Evolutionary conservation across 2,113 vertebrate genomes (phyloP).

Genomic region (Thunnus maccoyii): DNA sequence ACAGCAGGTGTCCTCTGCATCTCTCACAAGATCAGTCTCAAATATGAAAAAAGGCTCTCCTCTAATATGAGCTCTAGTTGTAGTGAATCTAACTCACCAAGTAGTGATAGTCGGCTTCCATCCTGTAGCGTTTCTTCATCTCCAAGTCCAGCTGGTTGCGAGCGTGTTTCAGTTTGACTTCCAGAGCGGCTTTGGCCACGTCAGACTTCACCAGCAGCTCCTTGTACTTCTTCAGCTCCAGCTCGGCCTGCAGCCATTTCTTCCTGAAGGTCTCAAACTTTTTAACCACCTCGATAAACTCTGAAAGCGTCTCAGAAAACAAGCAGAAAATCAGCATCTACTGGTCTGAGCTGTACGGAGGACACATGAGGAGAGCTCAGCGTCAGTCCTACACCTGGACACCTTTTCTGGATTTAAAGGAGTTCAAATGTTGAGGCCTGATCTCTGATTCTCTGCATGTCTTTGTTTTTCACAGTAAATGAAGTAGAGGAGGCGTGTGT

Average conservation of each 20-base stretch:
- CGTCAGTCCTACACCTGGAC: not conserved
- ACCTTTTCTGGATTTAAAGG: not conserved
- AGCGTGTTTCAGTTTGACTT: conserved; percentile 90
- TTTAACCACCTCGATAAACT: conserved; percentile 75
- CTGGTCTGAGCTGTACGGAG: no score
- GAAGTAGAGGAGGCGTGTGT: not conserved
- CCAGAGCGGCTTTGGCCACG: conserved; percentile 85
- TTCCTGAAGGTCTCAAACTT: conserved; percentile 82
- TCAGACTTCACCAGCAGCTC: conserved; percentile 86
- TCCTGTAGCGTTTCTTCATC: conserved; percentile 88
- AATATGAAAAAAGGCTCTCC: no score
- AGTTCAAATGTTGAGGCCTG: not conserved
- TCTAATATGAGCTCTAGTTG: no score
- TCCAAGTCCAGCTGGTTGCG: conserved; percentile 91
- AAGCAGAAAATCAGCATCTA: not conserved
- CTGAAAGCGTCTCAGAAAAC: conserved; percentile 54
- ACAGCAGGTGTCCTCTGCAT: no score
- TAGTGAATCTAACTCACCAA: conserved; percentile 75
- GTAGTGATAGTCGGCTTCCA: conserved; percentile 86
- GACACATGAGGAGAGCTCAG: not conserved
- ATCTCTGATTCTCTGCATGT: not conserved
- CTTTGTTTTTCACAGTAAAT: not conserved
- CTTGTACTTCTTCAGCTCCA: conserved; percentile 82
- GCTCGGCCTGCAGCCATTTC: conserved; percentile 83
- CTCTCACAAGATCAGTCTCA: no score